Evolutionary conservation across 2,797 vertebrate genomes (phyloP), one percentile per base, ranked within the genome.

Genomic region (Gobionotothen gibberifrons): DNA sequence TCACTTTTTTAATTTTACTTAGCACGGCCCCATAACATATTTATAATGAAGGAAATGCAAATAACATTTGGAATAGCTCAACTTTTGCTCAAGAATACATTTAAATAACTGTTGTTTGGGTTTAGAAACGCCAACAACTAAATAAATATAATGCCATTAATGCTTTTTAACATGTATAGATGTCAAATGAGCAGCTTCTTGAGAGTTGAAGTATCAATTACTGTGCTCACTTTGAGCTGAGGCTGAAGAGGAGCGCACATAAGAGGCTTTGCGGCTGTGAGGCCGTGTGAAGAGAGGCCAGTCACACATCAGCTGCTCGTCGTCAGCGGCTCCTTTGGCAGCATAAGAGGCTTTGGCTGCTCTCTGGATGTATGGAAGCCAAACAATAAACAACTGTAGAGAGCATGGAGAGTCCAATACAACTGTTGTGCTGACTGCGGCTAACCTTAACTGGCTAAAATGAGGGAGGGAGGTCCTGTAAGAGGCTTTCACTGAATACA

Each of bases 401-500:
- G 78, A 72, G 62, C 44, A 60, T 39, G 46, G 69, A 78, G 79
- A 59, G 72, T 68, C 75, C 43, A 68, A 84, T 57, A 51, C 72
- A 65, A 68, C 57, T 76, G 78, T 69, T 82, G 66, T 64, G 70
- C 58, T 61, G 49, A 71, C 48, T 80, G 72, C 61, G 22, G 46
- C 70, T 77, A 63, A 78, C 72, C 56, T 67, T 62, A 72, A 79
- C 76, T 48, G 70, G 74, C 64, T 75, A 53, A 80, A 62, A 60
- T 57, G 63, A 68, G 39, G 59, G 74, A 79, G 85, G 76, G 79
- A 76, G 74, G 73, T 87, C 74, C 75, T 74, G 61, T 85, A 89
- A 88, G 89, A 89, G 76, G 86, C 83, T 89, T 89, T 85, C 65
- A 48, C 75, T 75, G 39, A 79, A 81, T 71, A 81, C 74, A 81